Percentiles rank a stretch among this genome's conserved stretches.
Evolutionary conservation across 2,888 invertebrate species (phyloP).

Genomic region (Drosophila seclusa): DNA sequence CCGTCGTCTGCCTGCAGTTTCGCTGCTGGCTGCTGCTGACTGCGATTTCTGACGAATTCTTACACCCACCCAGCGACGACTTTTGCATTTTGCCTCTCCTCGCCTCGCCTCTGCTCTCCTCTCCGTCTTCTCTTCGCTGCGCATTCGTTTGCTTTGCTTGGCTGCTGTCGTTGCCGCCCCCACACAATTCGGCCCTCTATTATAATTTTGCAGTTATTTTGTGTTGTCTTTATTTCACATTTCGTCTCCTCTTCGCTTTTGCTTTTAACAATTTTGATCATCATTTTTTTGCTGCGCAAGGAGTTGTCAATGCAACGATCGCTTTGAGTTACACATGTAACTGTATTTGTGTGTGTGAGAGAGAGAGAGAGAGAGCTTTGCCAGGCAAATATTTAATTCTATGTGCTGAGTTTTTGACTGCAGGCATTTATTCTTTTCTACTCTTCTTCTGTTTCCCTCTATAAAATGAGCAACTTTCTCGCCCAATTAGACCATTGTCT

Average conservation of each 20-base stretch:
- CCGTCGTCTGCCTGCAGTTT: constrained; percentile 45
- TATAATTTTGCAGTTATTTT: constrained; percentile 47
- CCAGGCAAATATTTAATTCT: constrained; percentile 2
- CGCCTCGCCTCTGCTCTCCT: background rate
- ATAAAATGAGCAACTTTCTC: constrained; percentile 1
- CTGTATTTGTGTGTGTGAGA: background rate
- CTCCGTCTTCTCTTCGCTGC: background rate
- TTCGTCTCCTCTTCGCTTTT: constrained; percentile 52
- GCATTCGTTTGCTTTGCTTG: constrained; percentile 34
- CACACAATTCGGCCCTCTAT: constrained; percentile 64
- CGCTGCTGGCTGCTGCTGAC: constrained; percentile 22
- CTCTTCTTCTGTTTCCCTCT: background rate
- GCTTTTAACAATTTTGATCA: constrained; percentile 40
- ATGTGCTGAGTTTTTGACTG: constrained; percentile 1
- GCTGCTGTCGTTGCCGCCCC: constrained; percentile 64
- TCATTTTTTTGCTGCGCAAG: constrained; percentile 39
- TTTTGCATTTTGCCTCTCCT: constrained; percentile 57
- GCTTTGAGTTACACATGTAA: constrained; percentile 7
- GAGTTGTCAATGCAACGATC: constrained; percentile 55
- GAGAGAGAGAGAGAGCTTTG: background rate
- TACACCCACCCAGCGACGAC: constrained; percentile 72
- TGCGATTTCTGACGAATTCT: constrained; percentile 70
- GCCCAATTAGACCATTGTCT: constrained; percentile 38
- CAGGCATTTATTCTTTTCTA: background rate
- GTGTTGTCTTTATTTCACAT: constrained; percentile 47